Percentiles rank a stretch among this genome's conserved stretches.
Evolutionary conservation across 2,113 vertebrate genomes (phyloP).

Genomic region (Pristiophorus japonicus): DNA sequence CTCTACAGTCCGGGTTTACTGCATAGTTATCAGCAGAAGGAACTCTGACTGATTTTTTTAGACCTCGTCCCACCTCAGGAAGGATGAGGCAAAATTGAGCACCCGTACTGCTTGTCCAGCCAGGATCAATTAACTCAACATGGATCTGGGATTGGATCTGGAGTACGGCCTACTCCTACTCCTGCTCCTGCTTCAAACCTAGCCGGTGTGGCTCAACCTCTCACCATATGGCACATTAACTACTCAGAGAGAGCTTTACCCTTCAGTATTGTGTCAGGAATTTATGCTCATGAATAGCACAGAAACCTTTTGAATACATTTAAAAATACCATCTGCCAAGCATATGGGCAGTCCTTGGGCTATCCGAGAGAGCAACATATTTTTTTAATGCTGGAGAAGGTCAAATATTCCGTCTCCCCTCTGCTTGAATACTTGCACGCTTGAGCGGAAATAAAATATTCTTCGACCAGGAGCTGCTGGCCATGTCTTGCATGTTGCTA

Average conservation of each 20-base stretch:
- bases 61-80: background rate
- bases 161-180: no score
- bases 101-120: background rate
- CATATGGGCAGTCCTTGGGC: background rate
- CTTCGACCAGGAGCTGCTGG: background rate
- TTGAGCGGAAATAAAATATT: background rate
- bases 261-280: background rate
- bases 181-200: no score
- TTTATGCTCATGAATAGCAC: background rate
- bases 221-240: background rate
- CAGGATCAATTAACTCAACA: background rate
- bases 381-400: background rate
- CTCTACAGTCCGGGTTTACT: no score
- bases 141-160: background rate
- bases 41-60: background rate
- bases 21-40: background rate
- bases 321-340: background rate
- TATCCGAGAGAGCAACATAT: background rate
- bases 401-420: background rate
- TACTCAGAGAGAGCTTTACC: background rate
- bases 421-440: background rate
- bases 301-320: background rate
- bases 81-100: background rate
- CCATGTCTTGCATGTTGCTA: background rate
- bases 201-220: background rate